A percentile compares a stretch with the other conserved stretches of the same genome.
These are phyloP conservation scores for Orussus abietinus DNA, from an alignment of 1,140 invertebrate genomes.

Conservation along the genomic window DNA sequence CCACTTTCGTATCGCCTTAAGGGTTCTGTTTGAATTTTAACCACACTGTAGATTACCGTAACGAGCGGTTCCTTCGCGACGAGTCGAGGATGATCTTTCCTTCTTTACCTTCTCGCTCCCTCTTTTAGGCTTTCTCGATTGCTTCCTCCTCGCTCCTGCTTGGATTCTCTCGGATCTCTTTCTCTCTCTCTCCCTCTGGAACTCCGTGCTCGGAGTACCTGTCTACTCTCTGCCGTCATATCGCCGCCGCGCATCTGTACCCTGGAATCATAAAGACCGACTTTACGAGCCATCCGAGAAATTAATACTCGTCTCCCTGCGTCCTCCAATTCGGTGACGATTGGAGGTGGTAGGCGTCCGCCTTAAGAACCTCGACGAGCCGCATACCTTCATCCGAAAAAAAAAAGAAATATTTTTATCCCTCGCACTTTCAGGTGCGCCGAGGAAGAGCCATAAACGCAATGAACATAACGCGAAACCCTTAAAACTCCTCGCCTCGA, in stretches of 20 bases:
- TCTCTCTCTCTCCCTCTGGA: conserved; percentile 9
- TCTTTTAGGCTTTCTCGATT: conserved; percentile 11
- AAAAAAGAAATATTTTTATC: no score
- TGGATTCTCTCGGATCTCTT: conserved; percentile 16
- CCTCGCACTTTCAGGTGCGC: no score
- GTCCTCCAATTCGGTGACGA: conserved; percentile 40
- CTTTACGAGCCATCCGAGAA: conserved; percentile 41
- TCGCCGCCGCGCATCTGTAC: no score
- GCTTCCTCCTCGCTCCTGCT: conserved; percentile 15
- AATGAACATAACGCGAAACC: no score
- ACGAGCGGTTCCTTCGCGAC: conserved; percentile 4
- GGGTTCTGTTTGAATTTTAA: neutral
- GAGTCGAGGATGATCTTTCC: conserved; percentile 8
- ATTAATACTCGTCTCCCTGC: conserved; percentile 44
- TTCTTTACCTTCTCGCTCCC: conserved; percentile 12
- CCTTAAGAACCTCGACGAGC: no score
- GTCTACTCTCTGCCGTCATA: no score
- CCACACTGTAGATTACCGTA: conserved; percentile 2
- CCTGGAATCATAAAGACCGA: conserved; percentile 42
- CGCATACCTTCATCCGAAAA: no score
- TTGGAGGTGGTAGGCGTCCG: no score
- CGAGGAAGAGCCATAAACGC: no score
- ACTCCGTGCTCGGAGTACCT: conserved; percentile 15
- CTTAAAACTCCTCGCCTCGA: no score
- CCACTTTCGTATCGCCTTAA: no score